These are phyloP conservation scores for Rousettus madagascariensis DNA, from an alignment of 2,797 vertebrate genomes.

Conservation along the genomic window DNA sequence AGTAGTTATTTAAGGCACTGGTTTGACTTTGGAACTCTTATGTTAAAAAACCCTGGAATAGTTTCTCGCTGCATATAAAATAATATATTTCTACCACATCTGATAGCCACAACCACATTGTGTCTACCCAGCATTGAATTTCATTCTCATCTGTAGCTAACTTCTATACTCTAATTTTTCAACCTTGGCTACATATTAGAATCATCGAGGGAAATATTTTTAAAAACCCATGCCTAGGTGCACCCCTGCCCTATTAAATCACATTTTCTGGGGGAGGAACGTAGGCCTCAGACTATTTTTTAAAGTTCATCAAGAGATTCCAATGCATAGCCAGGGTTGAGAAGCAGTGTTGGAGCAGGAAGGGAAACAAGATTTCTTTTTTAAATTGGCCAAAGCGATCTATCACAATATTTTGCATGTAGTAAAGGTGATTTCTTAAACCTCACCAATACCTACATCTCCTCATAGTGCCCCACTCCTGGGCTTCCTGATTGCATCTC, in stretches of 20 bases:
- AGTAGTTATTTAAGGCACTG: background rate
- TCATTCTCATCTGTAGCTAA: background rate
- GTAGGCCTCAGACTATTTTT: background rate
- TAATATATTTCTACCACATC: background rate
- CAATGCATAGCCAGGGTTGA: background rate
- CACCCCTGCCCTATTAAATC: background rate
- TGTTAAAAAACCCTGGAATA: background rate
- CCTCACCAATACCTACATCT: background rate
- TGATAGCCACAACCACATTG: background rate
- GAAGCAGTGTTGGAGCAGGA: background rate
- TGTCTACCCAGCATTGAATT: background rate
- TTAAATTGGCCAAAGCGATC: background rate
- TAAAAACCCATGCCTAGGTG: background rate
- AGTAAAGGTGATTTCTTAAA: background rate
- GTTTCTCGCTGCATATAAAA: background rate
- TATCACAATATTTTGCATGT: background rate
- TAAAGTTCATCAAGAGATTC: background rate
- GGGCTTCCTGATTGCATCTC: background rate
- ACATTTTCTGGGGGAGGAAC: background rate
- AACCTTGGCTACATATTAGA: background rate
- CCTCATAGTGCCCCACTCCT: background rate
- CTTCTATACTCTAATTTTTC: background rate
- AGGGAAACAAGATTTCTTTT: background rate
- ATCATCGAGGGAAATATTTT: background rate
- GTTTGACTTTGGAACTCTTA: background rate